Evolutionary conservation across 2,113 vertebrate species (phyloP).

Genomic region (Erinaceus europaeus): DNA sequence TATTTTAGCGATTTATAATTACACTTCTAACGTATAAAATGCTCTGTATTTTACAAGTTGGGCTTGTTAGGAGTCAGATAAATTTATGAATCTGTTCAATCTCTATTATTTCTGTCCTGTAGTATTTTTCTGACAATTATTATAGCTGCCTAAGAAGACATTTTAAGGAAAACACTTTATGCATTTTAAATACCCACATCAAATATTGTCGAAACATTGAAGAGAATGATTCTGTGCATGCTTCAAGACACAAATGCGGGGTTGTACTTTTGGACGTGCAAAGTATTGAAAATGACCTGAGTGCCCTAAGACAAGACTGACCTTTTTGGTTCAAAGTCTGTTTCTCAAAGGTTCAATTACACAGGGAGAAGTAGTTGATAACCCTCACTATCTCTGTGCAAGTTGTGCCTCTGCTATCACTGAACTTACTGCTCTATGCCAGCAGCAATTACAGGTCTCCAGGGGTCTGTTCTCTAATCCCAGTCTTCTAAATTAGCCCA

Average conservation of each 20-base stretch:
- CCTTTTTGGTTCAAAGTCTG: background rate
- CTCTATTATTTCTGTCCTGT: background rate
- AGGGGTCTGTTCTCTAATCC: background rate
- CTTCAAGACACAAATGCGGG: too few species aligned
- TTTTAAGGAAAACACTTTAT: background rate
- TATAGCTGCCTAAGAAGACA: background rate
- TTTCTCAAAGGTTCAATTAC: background rate
- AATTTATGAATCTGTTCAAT: background rate
- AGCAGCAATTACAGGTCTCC: background rate
- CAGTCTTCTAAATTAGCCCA: background rate
- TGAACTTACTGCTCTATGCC: too few species aligned
- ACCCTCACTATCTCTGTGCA: rapidly evolving
- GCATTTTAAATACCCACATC: background rate
- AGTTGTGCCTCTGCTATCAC: background rate
- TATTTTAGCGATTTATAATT: slow-evolving; percentile 26
- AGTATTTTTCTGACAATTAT: background rate
- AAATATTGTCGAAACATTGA: background rate
- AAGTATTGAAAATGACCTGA: background rate
- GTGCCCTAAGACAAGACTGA: background rate
- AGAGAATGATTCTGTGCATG: background rate
- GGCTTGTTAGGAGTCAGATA: slow-evolving; percentile 13
- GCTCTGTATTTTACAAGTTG: background rate
- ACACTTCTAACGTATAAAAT: background rate
- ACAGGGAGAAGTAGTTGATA: background rate
- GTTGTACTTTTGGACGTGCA: background rate